Evolutionary conservation across 2,113 vertebrate genomes (phyloP).

Genomic region (Megatriorchis doriae): DNA sequence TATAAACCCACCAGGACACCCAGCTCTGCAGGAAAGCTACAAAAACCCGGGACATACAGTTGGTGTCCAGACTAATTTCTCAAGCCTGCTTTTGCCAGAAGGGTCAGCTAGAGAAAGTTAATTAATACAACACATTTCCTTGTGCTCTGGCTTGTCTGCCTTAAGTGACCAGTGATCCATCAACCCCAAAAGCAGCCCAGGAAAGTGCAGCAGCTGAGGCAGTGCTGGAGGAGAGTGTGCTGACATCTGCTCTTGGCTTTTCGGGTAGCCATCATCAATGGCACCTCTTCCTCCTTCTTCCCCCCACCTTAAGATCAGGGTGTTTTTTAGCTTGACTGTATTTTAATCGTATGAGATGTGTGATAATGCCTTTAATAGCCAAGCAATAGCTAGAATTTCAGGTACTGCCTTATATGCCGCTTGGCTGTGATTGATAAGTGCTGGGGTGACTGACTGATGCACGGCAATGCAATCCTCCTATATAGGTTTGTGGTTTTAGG

Average conservation of each 20-base stretch:
- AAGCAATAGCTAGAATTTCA: background rate
- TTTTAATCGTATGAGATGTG: background rate
- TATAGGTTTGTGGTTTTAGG: background rate
- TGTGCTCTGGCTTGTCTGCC: background rate
- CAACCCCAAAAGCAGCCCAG: background rate
- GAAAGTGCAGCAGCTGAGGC: background rate
- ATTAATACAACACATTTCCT: background rate
- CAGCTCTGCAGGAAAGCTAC: background rate
- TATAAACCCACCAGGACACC: background rate
- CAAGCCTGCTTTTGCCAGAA: background rate
- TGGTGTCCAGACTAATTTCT: background rate
- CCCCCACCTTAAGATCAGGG: background rate
- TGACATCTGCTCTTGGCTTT: background rate
- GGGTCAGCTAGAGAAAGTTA: background rate
- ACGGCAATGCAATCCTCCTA: background rate
- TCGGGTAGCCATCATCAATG: background rate
- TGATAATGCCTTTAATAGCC: background rate
- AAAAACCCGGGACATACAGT: background rate
- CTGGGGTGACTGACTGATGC: background rate
- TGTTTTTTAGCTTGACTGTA: background rate
- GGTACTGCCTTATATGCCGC: background rate
- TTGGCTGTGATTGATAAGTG: background rate
- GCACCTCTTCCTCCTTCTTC: background rate
- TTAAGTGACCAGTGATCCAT: background rate
- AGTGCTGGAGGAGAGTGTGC: background rate